A percentile compares a stretch with the other conserved stretches of the same genome.
phyloP scores from a whole-genome alignment of 2,888 invertebrate genomes.

The Clostera curtula region DNA sequence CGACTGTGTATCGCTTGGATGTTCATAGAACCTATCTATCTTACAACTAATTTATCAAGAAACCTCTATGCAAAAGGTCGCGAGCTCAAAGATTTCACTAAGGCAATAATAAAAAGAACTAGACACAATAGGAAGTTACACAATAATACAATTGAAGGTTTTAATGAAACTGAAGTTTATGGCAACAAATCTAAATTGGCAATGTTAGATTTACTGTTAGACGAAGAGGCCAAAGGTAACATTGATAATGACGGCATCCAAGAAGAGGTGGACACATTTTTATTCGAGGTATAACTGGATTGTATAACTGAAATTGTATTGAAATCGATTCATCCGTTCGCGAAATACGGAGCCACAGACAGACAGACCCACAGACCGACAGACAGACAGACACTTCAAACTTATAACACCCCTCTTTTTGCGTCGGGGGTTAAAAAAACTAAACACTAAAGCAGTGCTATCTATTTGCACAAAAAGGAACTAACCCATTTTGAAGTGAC shows the following conservation, averaged over 20 bases:
- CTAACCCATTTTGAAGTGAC: too few relatives aligned
- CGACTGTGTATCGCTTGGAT: conserved; percentile 19
- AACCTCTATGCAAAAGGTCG: conserved; percentile 27
- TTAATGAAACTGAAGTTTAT: conserved; percentile 23
- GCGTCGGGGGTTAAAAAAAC: too few relatives aligned
- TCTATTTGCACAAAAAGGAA: too few relatives aligned
- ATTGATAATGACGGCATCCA: conserved; percentile 76
- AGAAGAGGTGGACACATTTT: conserved; percentile 82
- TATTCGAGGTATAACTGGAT: conserved; percentile 75
- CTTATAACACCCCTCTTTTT: too few relatives aligned
- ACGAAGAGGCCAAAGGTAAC: conserved; percentile 69
- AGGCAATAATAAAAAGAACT: conserved; percentile 60
- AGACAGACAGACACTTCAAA: too few relatives aligned
- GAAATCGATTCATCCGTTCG: too few relatives aligned
- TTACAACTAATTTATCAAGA: conserved; percentile 5
- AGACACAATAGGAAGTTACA: conserved; percentile 18
- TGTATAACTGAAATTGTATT: too few relatives aligned
- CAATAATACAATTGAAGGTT: conserved; percentile 5
- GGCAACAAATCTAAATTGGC: conserved; percentile 67
- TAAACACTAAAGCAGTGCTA: too few relatives aligned
- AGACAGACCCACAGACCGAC: too few relatives aligned
- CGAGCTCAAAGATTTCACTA: conserved; percentile 67
- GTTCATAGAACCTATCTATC: conserved; percentile 8
- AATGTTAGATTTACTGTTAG: conserved; percentile 78
- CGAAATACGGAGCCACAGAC: too few relatives aligned